These are phyloP conservation scores for Ammospiza nelsoni DNA, from an alignment of 2,113 vertebrate species.

Conservation along the genomic window DNA sequence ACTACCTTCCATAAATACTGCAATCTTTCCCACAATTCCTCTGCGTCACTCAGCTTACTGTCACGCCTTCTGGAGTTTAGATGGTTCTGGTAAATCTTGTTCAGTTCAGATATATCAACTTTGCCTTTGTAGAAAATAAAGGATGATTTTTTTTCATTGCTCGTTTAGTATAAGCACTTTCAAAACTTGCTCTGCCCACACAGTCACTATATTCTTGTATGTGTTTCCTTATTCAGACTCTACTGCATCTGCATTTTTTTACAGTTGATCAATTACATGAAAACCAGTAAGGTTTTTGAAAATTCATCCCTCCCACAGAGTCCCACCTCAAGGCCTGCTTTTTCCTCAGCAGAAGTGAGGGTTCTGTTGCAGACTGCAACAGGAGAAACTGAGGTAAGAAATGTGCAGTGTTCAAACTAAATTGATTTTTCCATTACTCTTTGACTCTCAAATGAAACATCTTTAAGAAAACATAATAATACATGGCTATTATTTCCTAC, in stretches of 20 bases:
- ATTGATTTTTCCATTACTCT: not conserved
- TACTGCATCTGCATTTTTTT: not conserved
- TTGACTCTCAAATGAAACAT: not conserved
- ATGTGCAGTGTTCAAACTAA: not conserved
- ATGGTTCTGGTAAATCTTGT: conserved; percentile 79
- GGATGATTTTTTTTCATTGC: not conserved
- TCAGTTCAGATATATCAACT: conserved; percentile 82
- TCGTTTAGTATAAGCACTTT: not conserved
- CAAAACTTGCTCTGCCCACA: not conserved
- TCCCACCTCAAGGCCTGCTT: not conserved
- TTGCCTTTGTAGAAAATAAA: conserved; percentile 84
- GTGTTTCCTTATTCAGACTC: not conserved
- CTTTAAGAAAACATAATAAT: not conserved
- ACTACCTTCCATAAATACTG: conserved; percentile 90
- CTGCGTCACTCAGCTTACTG: conserved; percentile 47
- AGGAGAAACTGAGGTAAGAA: not conserved
- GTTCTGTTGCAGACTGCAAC: not conserved
- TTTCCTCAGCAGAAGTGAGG: not conserved
- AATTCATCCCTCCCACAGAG: not conserved
- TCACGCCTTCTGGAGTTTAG: conserved; percentile 58
- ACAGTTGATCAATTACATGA: not conserved
- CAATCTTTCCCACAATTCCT: conserved; percentile 81
- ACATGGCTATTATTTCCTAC: not conserved
- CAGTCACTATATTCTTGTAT: not conserved
- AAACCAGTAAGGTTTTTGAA: not conserved